phyloP scores from a whole-genome alignment of 2,113 vertebrate genomes.

The Microcebus griseorufus region DNA sequence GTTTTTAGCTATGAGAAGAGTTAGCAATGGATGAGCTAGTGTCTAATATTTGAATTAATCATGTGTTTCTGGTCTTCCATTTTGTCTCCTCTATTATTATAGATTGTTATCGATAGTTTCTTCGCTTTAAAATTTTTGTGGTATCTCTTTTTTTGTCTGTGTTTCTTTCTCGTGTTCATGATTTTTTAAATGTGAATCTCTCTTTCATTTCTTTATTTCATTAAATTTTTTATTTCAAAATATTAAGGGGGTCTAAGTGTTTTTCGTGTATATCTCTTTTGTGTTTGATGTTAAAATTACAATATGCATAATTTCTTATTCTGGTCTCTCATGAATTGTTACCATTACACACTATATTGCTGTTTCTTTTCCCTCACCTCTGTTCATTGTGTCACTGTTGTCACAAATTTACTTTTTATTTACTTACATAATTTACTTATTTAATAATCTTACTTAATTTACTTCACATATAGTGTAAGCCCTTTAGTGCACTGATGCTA shows the following conservation, averaged over 20 bases:
- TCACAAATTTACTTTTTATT: background rate
- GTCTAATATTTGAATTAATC: background rate
- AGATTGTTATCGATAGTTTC: background rate
- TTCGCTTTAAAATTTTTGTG: background rate
- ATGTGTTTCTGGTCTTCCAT: background rate
- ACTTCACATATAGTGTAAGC: background rate
- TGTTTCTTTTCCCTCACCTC: background rate
- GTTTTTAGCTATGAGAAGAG: background rate
- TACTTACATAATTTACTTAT: background rate
- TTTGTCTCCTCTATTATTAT: background rate
- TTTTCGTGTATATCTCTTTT: background rate
- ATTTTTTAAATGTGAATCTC: no score
- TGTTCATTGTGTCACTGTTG: background rate
- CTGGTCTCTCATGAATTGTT: background rate
- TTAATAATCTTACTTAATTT: background rate
- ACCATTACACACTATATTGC: background rate
- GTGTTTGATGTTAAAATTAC: background rate
- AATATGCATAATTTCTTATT: background rate
- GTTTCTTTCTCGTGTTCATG: background rate
- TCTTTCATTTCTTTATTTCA: no score
- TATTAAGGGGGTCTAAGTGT: no score
- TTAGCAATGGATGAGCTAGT: background rate
- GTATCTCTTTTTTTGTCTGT: background rate
- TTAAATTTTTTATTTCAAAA: no score
- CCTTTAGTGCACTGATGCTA: background rate